Evolutionary conservation across 2,888 invertebrate genomes (phyloP).

Genomic region (Hyposoter didymator): DNA sequence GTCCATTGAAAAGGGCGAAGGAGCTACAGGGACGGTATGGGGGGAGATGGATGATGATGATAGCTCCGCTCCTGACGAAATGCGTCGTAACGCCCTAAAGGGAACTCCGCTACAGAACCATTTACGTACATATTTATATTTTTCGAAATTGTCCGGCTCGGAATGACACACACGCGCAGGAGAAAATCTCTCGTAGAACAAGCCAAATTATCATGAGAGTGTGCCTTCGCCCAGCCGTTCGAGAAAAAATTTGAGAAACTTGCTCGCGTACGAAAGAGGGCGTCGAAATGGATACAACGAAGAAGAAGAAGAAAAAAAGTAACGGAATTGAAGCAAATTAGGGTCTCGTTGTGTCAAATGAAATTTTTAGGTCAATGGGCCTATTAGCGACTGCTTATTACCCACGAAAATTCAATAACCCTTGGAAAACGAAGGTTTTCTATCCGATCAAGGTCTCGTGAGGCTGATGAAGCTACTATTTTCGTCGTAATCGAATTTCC

Average conservation of each 20-base stretch:
- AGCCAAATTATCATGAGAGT: conserved; percentile 19
- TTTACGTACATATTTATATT: conserved; percentile 12
- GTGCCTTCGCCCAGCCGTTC: neutral
- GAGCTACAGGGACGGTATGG: neutral
- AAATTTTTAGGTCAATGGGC: conserved; percentile 8
- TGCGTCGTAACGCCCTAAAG: conserved; percentile 31
- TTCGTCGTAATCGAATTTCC: neutral
- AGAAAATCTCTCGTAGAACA: neutral
- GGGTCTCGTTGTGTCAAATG: conserved; percentile 2
- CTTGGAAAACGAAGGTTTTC: neutral
- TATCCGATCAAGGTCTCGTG: neutral
- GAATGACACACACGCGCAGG: neutral
- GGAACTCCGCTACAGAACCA: conserved; percentile 9
- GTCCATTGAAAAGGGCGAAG: conserved; percentile 21
- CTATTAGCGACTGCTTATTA: neutral
- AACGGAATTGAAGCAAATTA: conserved; percentile 16
- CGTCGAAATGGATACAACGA: conserved; percentile 6
- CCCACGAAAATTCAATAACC: neutral
- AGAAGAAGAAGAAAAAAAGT: conserved; percentile 1
- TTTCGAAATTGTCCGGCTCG: neutral
- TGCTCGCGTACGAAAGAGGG: neutral
- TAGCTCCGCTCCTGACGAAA: conserved; percentile 36
- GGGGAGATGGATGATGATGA: conserved; percentile 41
- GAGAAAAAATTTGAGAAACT: conserved; percentile 9
- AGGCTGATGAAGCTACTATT: neutral